Conservation (phyloP, 2,888 invertebrate species). For the Epinotia ramella region DNA sequence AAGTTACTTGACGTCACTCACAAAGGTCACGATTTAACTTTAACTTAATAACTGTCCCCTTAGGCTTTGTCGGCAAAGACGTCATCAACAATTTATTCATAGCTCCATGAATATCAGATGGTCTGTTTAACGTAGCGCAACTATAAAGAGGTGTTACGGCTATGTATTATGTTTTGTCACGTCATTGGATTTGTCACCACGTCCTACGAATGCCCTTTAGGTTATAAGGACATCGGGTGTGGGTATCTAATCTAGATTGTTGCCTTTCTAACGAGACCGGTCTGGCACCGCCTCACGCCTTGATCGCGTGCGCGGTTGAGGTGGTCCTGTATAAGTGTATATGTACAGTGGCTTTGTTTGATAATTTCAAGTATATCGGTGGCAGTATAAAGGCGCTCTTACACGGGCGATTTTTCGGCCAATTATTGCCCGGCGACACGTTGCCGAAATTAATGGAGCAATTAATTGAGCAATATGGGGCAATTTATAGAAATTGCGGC, state of each 20-base stretch:
- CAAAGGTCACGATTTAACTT: slow-evolving; percentile 2
- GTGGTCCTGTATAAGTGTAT: slow-evolving; percentile 15
- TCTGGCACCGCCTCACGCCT: slow-evolving; percentile 50
- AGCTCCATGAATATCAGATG: slow-evolving; percentile 21
- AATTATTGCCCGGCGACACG: too few species aligned
- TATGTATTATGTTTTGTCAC: slow-evolving; percentile 8
- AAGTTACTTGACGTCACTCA: not conserved
- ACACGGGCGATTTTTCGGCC: too few species aligned
- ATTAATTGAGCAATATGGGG: too few species aligned
- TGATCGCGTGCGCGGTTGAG: slow-evolving; percentile 49
- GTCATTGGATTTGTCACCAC: slow-evolving; percentile 42
- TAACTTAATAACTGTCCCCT: slow-evolving; percentile 9
- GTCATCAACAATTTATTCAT: slow-evolving; percentile 21
- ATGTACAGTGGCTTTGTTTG: slow-evolving; percentile 30
- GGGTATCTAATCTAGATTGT: slow-evolving; percentile 49
- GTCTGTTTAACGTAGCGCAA: slow-evolving; percentile 1
- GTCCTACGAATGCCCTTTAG: slow-evolving; percentile 48
- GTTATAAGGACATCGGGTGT: slow-evolving; percentile 50
- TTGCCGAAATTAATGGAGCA: too few species aligned
- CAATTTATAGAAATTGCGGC: too few species aligned
- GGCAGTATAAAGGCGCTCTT: not conserved
- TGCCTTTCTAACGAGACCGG: slow-evolving; percentile 56
- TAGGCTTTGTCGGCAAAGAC: slow-evolving; percentile 18
- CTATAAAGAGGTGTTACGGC: not conserved
- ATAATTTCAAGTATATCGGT: not conserved